These are phyloP conservation scores for Parazoanthus darwini DNA, from an alignment of 92 coral and sea anemone genomes.

Conservation along the genomic window DNA sequence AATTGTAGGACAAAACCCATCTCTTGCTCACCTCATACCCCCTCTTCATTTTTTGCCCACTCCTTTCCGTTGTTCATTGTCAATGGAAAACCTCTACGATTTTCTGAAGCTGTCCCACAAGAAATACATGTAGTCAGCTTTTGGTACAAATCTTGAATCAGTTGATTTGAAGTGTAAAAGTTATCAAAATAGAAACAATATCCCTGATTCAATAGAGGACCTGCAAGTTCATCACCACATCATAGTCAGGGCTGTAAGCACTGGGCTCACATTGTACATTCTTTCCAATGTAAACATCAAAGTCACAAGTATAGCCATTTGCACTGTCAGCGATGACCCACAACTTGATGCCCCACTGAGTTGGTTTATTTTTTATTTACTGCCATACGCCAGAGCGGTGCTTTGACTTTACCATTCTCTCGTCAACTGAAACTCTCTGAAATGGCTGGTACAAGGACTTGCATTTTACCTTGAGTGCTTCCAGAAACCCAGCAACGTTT, in stretches of 20 bases:
- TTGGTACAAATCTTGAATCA: constrained; percentile 43
- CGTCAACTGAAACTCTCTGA: constrained; percentile 62
- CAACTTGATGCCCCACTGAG: constrained; percentile 54
- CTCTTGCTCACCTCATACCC: constrained; percentile 56
- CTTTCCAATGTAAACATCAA: constrained; percentile 58
- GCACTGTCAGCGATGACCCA: constrained; percentile 64
- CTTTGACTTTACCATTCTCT: constrained; percentile 66
- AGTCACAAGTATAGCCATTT: constrained; percentile 66
- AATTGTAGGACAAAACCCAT: constrained; percentile 19
- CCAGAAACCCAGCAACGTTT: constrained; percentile 50
- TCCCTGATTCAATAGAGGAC: neutral
- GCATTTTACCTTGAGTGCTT: constrained; percentile 55
- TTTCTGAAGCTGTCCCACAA: constrained; percentile 41
- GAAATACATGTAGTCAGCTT: constrained; percentile 27
- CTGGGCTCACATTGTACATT: constrained; percentile 40
- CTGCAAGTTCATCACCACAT: constrained; percentile 60
- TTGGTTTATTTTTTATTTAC: constrained; percentile 30
- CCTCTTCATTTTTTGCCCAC: constrained; percentile 59
- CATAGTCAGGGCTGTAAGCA: constrained; percentile 63
- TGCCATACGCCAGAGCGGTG: constrained; percentile 57
- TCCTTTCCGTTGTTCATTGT: constrained; percentile 45
- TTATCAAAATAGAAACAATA: neutral
- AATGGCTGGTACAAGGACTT: constrained; percentile 57
- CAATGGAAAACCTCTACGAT: constrained; percentile 49
- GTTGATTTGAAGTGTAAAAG: neutral